Evolutionary conservation across 2,888 invertebrate genomes (phyloP), one percentile per base, ranked within the genome.

Genomic region (Lasioglossum oenotherae): DNA sequence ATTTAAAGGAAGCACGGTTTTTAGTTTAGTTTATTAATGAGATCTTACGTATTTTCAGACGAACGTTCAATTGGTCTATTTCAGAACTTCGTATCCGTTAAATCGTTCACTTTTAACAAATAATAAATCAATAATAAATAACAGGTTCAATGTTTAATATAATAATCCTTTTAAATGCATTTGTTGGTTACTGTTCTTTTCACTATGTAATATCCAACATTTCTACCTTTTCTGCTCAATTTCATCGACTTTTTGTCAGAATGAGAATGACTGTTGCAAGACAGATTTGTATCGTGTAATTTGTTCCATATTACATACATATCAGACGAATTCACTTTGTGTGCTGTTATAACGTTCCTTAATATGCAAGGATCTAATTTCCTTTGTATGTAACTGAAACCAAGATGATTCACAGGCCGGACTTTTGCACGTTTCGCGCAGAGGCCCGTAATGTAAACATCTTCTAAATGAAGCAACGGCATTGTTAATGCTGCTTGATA

Each of bases 391-490:
- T 97, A 97, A 91, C 96, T 96, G 94, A 98, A 98, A 35, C 96
- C 96, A 2, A 96, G 95, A 95, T 97, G 96, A 95, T 97, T 97
- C 49, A 96, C 96, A 0, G 97, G 97, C 10, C 94, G 94, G 1
- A 98, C 92, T 2, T 95, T 95, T 0, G 97, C 96, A 10, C 96
- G 96, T 23, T 95, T 95, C 0, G 98, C 97, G 92, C 97, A 97
- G 85, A 97, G 89, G 95, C 98, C 98, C n/a, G 98, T 98, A 80
- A 98, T 96, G 92, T 97, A 98, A 35, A 98, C 97, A 93, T 98
- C 98, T 94, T 98, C 98, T 64, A 98, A 95, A 93, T 98, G 98
- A 90, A 98, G 96, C 78, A 98, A 96, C 8, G 97, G 96, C 1
- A 97, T 97, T 78, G 95, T 95, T 3, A 98, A 94, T 0, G 98